These are phyloP conservation scores for Hoplodrina blanda DNA, from an alignment of 2,888 invertebrate species.

Conservation along the genomic window DNA sequence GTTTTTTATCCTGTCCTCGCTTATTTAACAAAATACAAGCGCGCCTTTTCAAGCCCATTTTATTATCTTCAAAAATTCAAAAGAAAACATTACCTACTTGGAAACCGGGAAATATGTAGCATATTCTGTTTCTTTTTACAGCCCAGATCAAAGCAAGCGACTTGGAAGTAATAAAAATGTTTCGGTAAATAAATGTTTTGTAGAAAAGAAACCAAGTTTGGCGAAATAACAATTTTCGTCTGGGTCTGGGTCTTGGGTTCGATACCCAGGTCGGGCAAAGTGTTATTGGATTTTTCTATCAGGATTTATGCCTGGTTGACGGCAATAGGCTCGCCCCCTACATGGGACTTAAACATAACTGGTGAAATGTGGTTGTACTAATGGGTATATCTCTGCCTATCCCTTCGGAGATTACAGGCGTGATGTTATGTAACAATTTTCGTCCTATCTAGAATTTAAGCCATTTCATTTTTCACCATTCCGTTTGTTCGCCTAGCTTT, in stretches of 20 bases:
- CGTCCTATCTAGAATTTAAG: slow-evolving; percentile 22
- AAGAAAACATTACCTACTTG: slow-evolving; percentile 24
- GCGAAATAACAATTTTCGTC: slow-evolving; percentile 20
- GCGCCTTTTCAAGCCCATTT: slow-evolving; percentile 16
- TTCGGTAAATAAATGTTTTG: slow-evolving; percentile 16
- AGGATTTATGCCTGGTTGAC: too few relatives aligned
- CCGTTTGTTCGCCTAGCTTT: slow-evolving; percentile 23
- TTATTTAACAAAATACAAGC: slow-evolving; percentile 2
- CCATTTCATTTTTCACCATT: slow-evolving; percentile 46
- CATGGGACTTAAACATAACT: too few relatives aligned
- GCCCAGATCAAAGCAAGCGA: slow-evolving; percentile 24
- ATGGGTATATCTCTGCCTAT: too few relatives aligned
- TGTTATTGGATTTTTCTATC: too few relatives aligned
- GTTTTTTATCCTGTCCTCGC: not conserved
- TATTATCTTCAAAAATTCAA: slow-evolving; percentile 34
- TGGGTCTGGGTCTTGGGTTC: too few relatives aligned
- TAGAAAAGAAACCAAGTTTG: slow-evolving; percentile 11
- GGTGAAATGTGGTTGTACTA: too few relatives aligned
- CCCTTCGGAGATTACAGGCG: too few relatives aligned
- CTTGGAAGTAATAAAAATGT: slow-evolving; percentile 24
- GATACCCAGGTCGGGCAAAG: too few relatives aligned
- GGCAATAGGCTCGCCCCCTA: too few relatives aligned
- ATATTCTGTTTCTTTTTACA: slow-evolving; percentile 18
- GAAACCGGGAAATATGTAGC: slow-evolving; percentile 8
- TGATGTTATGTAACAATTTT: not conserved